These are phyloP conservation scores for Dicrurus megarhynchus DNA, from an alignment of 2,113 vertebrate genomes.

Conservation along the genomic window DNA sequence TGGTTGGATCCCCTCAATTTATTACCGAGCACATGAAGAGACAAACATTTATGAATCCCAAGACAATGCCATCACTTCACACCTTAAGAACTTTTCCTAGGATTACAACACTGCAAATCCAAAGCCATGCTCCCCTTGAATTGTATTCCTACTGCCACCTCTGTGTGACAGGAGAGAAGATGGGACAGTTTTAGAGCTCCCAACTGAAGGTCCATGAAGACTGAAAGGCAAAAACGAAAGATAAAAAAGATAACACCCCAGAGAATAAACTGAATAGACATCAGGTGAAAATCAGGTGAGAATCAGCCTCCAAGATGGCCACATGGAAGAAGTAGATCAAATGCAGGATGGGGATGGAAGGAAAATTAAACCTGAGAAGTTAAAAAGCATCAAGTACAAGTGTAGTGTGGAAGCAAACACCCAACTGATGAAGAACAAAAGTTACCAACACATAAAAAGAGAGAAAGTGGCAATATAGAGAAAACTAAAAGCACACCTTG, in stretches of 20 bases:
- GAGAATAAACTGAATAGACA: background rate
- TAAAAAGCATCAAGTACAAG: background rate
- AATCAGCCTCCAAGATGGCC: background rate
- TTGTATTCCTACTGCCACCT: background rate
- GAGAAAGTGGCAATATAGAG: background rate
- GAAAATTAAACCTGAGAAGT: background rate
- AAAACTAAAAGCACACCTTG: background rate
- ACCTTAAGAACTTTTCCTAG: background rate
- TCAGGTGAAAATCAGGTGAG: background rate
- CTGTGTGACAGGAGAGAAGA: background rate
- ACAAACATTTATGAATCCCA: background rate
- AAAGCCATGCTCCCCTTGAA: background rate
- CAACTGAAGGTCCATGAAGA: background rate
- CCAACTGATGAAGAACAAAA: background rate
- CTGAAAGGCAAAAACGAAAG: background rate
- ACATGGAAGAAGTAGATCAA: background rate
- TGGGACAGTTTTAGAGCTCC: background rate
- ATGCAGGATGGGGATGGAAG: background rate
- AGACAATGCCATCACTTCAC: background rate
- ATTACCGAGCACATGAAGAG: background rate
- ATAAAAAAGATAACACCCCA: background rate
- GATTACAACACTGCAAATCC: background rate
- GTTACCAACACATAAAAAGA: background rate
- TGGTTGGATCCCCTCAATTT: background rate
- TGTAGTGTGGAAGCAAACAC: background rate